Conservation (phyloP, 2,797 vertebrate genomes). For the Tarsius wallacei region DNA sequence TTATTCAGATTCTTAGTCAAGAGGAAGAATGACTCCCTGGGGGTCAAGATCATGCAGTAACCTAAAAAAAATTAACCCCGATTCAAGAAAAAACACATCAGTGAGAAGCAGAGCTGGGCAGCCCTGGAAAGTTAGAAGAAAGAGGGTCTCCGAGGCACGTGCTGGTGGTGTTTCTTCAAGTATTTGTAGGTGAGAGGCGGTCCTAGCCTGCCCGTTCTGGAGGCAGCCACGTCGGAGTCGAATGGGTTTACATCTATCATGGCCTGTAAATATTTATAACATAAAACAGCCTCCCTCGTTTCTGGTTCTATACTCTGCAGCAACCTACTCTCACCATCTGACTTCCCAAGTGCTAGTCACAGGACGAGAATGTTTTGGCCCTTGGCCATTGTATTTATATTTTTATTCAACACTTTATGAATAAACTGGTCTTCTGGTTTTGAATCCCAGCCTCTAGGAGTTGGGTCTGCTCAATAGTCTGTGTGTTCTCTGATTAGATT, state of each 20-base stretch:
- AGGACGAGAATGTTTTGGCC: constrained; percentile 35
- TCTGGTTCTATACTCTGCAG: constrained; percentile 22
- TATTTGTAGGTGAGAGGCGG: constrained; percentile 31
- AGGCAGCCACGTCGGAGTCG: not conserved
- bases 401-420: constrained; percentile 61
- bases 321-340: constrained; percentile 5
- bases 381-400: not conserved
- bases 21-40: not conserved
- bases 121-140: not conserved
- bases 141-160: constrained; percentile 16
- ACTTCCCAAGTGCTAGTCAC: constrained; percentile 27
- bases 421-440: constrained; percentile 53
- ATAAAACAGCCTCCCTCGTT: constrained; percentile 55
- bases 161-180: not conserved
- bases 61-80: not conserved
- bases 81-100: constrained; percentile 41
- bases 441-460: constrained; percentile 46
- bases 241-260: not conserved
- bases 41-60: not conserved
- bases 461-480: constrained; percentile 1
- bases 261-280: not conserved
- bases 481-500: not conserved
- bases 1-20: constrained; percentile 39
- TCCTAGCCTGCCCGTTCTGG: not conserved
- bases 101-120: not conserved